Conservation (phyloP, 1,140 invertebrate genomes). For the Melitaea cinxia region DNA sequence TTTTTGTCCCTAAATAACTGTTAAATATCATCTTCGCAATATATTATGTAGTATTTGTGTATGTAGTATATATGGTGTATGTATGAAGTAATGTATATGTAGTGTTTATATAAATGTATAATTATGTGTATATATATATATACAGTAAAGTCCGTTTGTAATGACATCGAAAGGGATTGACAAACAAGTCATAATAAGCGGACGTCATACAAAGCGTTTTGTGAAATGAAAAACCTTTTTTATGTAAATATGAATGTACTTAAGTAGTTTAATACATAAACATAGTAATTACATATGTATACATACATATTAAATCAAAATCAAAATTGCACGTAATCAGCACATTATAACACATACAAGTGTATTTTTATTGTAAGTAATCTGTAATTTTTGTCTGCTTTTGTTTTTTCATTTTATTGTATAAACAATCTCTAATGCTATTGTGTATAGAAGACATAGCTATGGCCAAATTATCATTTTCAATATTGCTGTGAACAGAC, state of each 20-base stretch:
- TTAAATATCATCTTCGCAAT: too few species aligned
- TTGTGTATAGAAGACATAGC: conserved; percentile 35
- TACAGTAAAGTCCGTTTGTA: conserved; percentile 15
- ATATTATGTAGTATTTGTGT: too few species aligned
- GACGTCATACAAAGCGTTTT: too few species aligned
- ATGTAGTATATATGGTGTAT: too few species aligned
- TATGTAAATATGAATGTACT: conserved; percentile 10
- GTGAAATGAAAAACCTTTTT: too few species aligned
- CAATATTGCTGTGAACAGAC: conserved; percentile 47
- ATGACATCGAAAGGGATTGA: conserved; percentile 15
- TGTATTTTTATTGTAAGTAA: conserved; percentile 23
- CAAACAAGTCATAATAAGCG: too few species aligned
- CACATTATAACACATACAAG: conserved; percentile 22
- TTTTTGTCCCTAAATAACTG: too few species aligned
- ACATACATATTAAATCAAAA: conserved; percentile 18
- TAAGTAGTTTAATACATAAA: conserved; percentile 23
- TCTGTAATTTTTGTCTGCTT: conserved; percentile 26
- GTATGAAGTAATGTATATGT: too few species aligned
- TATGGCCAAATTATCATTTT: conserved; percentile 46
- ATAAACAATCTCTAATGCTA: conserved; percentile 6
- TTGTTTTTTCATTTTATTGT: conserved; percentile 21
- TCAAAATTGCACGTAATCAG: conserved; percentile 23
- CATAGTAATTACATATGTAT: too few species aligned
- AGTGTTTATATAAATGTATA: too few species aligned
- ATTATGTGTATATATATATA: too few species aligned